Conservation (phyloP, 2,888 invertebrate species). For the Cryptocheilus praepositus region DNA sequence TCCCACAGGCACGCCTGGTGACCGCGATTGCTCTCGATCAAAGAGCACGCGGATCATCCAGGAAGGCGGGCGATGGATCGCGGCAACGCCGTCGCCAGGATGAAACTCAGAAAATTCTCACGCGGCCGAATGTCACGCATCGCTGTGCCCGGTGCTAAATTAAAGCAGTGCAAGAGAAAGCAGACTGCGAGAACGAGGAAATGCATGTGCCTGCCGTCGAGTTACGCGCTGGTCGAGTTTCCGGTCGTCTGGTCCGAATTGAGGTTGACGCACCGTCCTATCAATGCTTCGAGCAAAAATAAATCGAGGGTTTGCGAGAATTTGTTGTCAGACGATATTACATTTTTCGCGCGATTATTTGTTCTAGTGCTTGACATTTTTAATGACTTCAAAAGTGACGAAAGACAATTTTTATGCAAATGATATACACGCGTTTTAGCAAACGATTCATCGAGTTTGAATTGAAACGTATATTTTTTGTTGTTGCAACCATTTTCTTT, state of each 20-base stretch:
- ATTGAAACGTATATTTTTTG: too few species aligned
- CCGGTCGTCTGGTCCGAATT: conserved; percentile 83
- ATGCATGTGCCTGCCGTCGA: conserved; percentile 80
- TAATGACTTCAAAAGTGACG: too few species aligned
- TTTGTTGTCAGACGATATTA: too few species aligned
- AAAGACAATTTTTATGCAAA: too few species aligned
- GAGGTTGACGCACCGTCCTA: conserved; percentile 62
- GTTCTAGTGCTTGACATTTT: too few species aligned
- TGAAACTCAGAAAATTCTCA: conserved; percentile 51
- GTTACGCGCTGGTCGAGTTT: conserved; percentile 80
- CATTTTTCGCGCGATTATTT: too few species aligned
- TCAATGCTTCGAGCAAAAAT: too few species aligned
- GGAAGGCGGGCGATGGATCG: conserved; percentile 31
- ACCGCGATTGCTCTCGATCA: not conserved
- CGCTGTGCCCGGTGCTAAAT: conserved; percentile 43
- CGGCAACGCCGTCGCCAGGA: conserved; percentile 39
- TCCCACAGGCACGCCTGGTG: too few species aligned
- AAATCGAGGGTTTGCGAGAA: too few species aligned
- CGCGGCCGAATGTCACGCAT: conserved; percentile 53
- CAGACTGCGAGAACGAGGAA: conserved; percentile 68
- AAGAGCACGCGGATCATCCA: conserved; percentile 38
- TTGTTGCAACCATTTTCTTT: too few species aligned
- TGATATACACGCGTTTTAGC: too few species aligned
- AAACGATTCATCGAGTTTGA: too few species aligned
- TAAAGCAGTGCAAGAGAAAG: conserved; percentile 54